A percentile compares a stretch with the other conserved stretches of the same genome.
Conservation (phyloP, 2,113 vertebrate species). For the Balaeniceps rex region DNA sequence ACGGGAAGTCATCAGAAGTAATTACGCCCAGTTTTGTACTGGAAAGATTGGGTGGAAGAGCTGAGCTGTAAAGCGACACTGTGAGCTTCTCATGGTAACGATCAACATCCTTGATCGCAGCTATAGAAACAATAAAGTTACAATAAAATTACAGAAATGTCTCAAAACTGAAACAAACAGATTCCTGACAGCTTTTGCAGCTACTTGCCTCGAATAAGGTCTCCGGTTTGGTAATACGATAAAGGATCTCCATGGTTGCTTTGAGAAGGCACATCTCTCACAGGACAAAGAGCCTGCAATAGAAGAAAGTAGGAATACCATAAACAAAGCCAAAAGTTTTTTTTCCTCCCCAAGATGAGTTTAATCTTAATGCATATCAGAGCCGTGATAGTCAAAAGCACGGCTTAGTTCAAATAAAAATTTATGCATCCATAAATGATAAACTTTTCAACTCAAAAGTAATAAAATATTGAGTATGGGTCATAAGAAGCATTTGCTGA, state of each 20-base stretch:
- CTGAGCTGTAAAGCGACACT: slow-evolving; percentile 82
- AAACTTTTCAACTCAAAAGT: not conserved
- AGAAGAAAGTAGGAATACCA: not conserved
- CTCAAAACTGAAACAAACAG: not conserved
- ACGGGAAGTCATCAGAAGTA: slow-evolving; percentile 86
- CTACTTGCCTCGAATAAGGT: slow-evolving; percentile 87
- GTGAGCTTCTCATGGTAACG: slow-evolving; percentile 94
- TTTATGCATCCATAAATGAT: fast-evolving
- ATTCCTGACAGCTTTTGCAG: not conserved
- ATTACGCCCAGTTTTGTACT: slow-evolving; percentile 89
- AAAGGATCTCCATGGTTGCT: slow-evolving; percentile 95
- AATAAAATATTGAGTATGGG: not conserved
- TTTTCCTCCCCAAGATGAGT: not conserved
- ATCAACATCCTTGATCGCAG: slow-evolving; percentile 93
- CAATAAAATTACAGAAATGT: not conserved
- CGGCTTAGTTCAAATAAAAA: not conserved
- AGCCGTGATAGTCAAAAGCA: not conserved
- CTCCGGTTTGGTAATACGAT: slow-evolving; percentile 93
- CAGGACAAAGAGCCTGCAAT: slow-evolving; percentile 88
- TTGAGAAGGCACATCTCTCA: slow-evolving; percentile 91
- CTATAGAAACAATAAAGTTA: slow-evolving; percentile 56
- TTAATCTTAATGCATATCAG: not conserved
- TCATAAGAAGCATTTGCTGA: not conserved
- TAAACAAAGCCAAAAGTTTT: not conserved
- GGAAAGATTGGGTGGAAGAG: slow-evolving; percentile 77